These are phyloP conservation scores for Ceyx margarethae DNA, from an alignment of 2,113 vertebrate species.

Conservation along the genomic window DNA sequence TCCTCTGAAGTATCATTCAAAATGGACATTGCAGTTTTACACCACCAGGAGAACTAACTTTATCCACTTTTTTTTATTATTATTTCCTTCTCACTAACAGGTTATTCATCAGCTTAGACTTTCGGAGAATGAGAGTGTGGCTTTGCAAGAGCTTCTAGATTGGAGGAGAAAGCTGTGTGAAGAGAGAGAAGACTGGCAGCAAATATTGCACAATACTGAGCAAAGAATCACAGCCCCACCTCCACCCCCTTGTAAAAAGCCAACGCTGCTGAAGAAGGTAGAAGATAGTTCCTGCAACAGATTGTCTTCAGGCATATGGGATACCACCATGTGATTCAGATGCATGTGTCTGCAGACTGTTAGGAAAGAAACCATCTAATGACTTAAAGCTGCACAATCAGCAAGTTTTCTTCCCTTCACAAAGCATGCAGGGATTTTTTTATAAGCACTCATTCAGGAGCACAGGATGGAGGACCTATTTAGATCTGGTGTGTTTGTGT, in stretches of 20 bases:
- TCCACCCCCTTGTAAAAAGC: conserved; percentile 82
- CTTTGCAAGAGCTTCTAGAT: conserved; percentile 85
- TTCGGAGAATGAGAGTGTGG: conserved; percentile 80
- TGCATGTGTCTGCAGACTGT: not conserved
- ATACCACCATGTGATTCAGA: conserved; percentile 58
- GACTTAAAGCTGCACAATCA: not conserved
- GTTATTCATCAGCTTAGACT: conserved; percentile 83
- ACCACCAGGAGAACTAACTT: not conserved
- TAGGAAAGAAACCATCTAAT: not conserved
- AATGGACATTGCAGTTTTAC: not conserved
- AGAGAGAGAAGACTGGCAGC: conserved; percentile 76
- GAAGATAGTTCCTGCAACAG: conserved; percentile 68
- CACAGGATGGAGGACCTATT: conserved; percentile 29
- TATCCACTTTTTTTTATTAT: not conserved
- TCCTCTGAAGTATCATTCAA: not conserved
- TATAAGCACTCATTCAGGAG: conserved; percentile 7
- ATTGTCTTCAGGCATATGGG: conserved; percentile 72
- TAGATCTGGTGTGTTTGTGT: not conserved
- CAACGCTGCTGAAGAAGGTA: conserved; percentile 77
- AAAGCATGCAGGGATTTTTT: not conserved
- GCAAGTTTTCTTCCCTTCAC: conserved; percentile 20
- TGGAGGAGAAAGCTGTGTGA: conserved; percentile 87
- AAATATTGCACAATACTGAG: conserved; percentile 68
- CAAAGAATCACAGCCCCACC: conserved; percentile 73
- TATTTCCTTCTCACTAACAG: conserved; percentile 58